Base-by-base conservation (phyloP, 2,797 vertebrate species). In the Pitangus sulphuratus region DNA sequence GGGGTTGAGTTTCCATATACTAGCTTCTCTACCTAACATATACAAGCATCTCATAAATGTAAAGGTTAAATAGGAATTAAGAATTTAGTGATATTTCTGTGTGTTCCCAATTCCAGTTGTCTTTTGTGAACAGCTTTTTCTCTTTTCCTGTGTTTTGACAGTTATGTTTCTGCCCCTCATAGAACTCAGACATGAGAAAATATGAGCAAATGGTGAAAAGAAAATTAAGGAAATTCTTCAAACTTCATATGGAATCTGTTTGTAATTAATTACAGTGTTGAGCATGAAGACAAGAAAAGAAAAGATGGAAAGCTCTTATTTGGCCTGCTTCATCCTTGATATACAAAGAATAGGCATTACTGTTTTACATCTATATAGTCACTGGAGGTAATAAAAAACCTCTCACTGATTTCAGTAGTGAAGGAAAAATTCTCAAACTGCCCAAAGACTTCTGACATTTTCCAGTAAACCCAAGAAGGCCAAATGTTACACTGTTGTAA, bases 391-490 rank as follows among this genome's bases (percentile, higher is more conserved):
- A 54, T 78, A 48, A 74, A 53, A 75, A 62, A 56, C 18, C 40
- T 84, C 44, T 70, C 45, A 76, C 18, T 42, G 21, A 84, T 89
- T 93, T 92, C 2, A 3, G 12, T 12, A 74, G 15, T 16, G 64
- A 84, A 84, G 51, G 33, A 86, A 80, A 84, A 87, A 76, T 58
- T 75, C 61, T 78, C 22, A 60, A 54, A 89, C 25, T 78, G 50
- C 65, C 72, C 77, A 78, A 92, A 81, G 61, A 58, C 71, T 93
- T 86, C 65, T 86, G 91, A 78, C 65, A 50, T 92, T 93, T 93
- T 90, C 64, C 87, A 84, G 70, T 40, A 88, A 93, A 75, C 12
- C 20, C 70, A 75, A 69, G 68, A 86, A 92, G 65, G 62, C 56
- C 54, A 93, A 93, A 81, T 82, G 22, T 87, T 94, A 35, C 44